These are phyloP conservation scores for Drosophila bifasciata DNA, from an alignment of 1,140 invertebrate species.

Conservation along the genomic window DNA sequence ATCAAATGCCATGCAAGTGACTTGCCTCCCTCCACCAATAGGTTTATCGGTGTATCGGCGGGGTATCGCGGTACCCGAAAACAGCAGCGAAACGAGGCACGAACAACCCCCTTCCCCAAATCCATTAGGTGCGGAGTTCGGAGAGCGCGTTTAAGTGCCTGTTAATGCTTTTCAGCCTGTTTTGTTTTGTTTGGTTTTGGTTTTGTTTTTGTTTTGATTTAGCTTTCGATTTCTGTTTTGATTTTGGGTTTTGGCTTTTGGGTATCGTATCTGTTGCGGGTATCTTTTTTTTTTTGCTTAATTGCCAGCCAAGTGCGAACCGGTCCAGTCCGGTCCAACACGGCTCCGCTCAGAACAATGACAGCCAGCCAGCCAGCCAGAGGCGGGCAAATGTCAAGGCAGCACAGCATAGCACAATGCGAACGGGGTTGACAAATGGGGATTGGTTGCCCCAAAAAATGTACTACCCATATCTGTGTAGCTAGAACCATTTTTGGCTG, in stretches of 20 bases:
- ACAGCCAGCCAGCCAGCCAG: constrained; percentile 15
- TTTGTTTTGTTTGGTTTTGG: too few species aligned
- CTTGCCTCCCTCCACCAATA: constrained; percentile 14
- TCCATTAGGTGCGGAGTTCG: too few species aligned
- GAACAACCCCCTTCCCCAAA: too few species aligned
- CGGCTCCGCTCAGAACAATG: constrained; percentile 21
- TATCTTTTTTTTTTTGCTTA: constrained; percentile 38
- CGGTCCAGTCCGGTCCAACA: constrained; percentile 18
- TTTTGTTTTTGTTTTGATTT: constrained; percentile 2
- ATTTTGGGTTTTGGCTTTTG: constrained; percentile 7
- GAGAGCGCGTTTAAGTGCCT: too few species aligned
- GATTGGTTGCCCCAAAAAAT: too few species aligned
- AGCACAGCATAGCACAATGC: constrained; percentile 30
- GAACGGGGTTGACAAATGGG: constrained; percentile 32
- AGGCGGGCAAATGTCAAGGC: constrained; percentile 41
- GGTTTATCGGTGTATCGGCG: too few species aligned
- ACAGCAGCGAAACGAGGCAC: too few species aligned
- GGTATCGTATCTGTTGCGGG: constrained; percentile 1
- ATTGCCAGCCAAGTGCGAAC: constrained; percentile 46
- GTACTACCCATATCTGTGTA: too few species aligned
- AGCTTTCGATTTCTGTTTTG: constrained; percentile 15
- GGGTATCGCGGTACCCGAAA: neutral
- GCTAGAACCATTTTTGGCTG: too few species aligned
- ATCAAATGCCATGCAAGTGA: neutral
- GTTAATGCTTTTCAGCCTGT: neutral